A percentile compares a stretch with the other conserved stretches of the same genome.
Evolutionary conservation across 2,888 invertebrate genomes (phyloP).

Genomic region (Ctenicera cuprea): DNA sequence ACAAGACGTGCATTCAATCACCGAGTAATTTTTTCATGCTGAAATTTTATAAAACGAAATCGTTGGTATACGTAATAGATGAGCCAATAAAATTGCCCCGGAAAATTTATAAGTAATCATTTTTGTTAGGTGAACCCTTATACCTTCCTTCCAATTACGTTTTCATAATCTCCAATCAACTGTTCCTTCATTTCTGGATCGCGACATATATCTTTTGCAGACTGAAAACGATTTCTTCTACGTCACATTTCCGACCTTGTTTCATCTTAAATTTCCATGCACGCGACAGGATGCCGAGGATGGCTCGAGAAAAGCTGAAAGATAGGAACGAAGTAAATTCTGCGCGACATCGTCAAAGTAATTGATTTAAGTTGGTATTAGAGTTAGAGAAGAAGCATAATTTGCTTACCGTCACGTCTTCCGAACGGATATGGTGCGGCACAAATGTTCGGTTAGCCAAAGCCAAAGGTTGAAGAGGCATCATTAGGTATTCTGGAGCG

Average conservation of each 20-base stretch:
- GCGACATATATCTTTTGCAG: not conserved
- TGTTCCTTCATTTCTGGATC: conserved; percentile 20
- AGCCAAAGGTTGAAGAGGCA: conserved; percentile 25
- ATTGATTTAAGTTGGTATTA: conserved; percentile 39
- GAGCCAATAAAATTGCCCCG: not conserved
- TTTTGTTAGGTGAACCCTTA: conserved; percentile 1
- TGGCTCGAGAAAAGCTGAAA: not conserved
- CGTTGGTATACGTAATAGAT: too few relatives aligned
- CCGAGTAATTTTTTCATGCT: too few relatives aligned
- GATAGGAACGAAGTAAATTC: conserved; percentile 20
- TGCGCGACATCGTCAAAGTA: conserved; percentile 24
- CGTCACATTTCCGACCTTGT: not conserved
- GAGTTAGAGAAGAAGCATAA: conserved; percentile 36
- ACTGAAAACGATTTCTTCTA: conserved; percentile 2
- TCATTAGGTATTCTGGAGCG: conserved; percentile 40
- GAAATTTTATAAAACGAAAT: too few relatives aligned
- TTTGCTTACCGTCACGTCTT: conserved; percentile 43
- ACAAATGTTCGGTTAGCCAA: conserved; percentile 35
- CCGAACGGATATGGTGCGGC: conserved; percentile 41
- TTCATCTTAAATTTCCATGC: not conserved
- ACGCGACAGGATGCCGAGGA: not conserved
- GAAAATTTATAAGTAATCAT: not conserved
- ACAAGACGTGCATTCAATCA: too few relatives aligned
- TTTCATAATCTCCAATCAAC: conserved; percentile 26
- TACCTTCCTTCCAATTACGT: conserved; percentile 9